A percentile compares a stretch with the other conserved stretches of the same genome.
Conservation (phyloP, 2,797 vertebrate genomes). For the Gobionotothen gibberifrons region DNA sequence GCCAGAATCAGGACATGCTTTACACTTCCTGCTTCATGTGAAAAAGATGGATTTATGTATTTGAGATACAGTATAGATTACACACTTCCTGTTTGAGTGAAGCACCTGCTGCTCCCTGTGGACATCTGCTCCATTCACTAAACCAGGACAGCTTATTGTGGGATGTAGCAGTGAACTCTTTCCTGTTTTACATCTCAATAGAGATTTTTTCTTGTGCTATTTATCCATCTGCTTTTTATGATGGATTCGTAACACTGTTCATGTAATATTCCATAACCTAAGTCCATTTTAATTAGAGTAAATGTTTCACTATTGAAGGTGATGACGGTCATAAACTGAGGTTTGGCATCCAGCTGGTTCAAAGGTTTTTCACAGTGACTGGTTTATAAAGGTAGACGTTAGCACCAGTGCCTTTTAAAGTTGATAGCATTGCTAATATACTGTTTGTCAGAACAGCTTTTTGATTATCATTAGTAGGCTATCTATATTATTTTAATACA, state of each 20-base stretch:
- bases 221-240: constrained; percentile 28
- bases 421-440: neutral
- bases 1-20: constrained; percentile 11
- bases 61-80: constrained; percentile 21
- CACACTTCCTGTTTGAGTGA: constrained; percentile 23
- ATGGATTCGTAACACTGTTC: neutral
- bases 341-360: neutral
- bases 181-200: constrained; percentile 49
- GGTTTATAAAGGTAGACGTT: neutral
- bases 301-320: neutral
- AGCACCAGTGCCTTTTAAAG: neutral
- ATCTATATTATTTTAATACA: too few relatives aligned
- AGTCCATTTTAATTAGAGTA: neutral
- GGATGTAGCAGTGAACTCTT: constrained; percentile 27
- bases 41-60: neutral
- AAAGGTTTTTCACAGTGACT: neutral
- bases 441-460: neutral
- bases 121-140: constrained; percentile 58
- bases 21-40: neutral
- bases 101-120: constrained; percentile 45
- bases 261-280: neutral
- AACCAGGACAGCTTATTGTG: constrained; percentile 52
- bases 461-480: too few relatives aligned
- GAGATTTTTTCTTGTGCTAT: constrained; percentile 17
- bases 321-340: neutral